Conservation (phyloP, 2,888 invertebrate genomes). For the Nomada lathburiana region DNA sequence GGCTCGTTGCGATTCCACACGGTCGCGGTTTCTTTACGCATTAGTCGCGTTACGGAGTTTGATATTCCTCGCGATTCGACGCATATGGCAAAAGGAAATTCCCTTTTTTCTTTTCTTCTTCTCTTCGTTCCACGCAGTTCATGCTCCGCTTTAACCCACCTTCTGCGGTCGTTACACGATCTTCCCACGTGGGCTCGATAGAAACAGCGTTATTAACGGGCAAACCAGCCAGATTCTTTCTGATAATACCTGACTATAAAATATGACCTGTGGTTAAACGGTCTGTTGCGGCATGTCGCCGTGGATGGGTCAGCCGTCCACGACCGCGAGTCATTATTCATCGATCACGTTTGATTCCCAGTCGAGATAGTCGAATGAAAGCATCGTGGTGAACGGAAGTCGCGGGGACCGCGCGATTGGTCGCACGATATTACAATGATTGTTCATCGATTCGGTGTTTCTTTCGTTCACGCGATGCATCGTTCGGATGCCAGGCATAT, state of each 20-base stretch:
- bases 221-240: conserved; percentile 45
- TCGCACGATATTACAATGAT: conserved; percentile 5
- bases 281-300: conserved; percentile 36
- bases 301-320: conserved; percentile 45
- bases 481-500: conserved; percentile 28
- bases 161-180: conserved; percentile 62
- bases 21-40: conserved; percentile 10
- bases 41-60: neutral
- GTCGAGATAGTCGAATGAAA: conserved; percentile 17
- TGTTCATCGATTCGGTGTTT: conserved; percentile 12
- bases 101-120: conserved; percentile 55
- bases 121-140: conserved; percentile 52
- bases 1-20: conserved; percentile 2
- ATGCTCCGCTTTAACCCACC: conserved; percentile 56
- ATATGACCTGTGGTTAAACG: conserved; percentile 41
- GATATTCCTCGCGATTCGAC: conserved; percentile 38
- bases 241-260: conserved; percentile 34
- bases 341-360: conserved; percentile 38
- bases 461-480: neutral
- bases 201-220: conserved; percentile 47
- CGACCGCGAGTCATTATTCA: conserved; percentile 57
- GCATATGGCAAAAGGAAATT: conserved; percentile 77
- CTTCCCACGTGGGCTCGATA: conserved; percentile 74
- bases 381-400: neutral
- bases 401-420: neutral